Evolutionary conservation across 2,888 invertebrate species (phyloP).

Genomic region (Aplocera efformata): DNA sequence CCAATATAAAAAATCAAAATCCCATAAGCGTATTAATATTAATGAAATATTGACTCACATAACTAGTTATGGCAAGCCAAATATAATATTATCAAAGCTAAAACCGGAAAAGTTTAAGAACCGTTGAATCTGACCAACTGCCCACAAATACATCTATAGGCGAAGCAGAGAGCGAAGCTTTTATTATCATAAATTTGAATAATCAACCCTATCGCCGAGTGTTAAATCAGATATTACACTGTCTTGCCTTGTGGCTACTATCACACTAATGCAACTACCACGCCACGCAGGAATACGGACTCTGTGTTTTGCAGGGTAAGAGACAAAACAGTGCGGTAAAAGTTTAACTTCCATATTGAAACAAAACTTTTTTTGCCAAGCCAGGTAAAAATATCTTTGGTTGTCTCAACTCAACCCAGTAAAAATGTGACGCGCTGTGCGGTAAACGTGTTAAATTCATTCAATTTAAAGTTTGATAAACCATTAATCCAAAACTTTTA

Average conservation of each 20-base stretch:
- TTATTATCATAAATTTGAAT: constrained; percentile 24
- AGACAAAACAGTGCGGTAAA: constrained; percentile 29
- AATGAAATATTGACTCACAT: too few species aligned
- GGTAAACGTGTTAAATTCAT: constrained; percentile 39
- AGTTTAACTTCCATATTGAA: constrained; percentile 42
- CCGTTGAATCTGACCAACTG: constrained; percentile 64
- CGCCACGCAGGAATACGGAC: constrained; percentile 20
- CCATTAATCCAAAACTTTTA: constrained; percentile 29
- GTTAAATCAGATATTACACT: constrained; percentile 31
- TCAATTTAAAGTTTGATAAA: constrained; percentile 22
- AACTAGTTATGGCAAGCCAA: too few species aligned
- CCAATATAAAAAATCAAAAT: too few species aligned
- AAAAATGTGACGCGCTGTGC: constrained; percentile 55
- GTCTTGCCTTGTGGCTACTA: constrained; percentile 31
- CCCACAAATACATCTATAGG: constrained; percentile 60
- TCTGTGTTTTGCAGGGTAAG: accelerated
- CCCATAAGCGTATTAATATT: too few species aligned
- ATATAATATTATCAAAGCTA: too few species aligned
- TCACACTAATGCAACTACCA: constrained; percentile 55
- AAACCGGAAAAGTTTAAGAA: constrained; percentile 49
- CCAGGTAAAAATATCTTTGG: constrained; percentile 75
- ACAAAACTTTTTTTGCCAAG: constrained; percentile 63
- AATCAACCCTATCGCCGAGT: constrained; percentile 5
- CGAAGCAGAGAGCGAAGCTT: constrained; percentile 54
- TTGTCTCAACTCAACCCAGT: constrained; percentile 48